Evolutionary conservation across 2,888 invertebrate species (phyloP).

Genomic region (Gari tellinella): DNA sequence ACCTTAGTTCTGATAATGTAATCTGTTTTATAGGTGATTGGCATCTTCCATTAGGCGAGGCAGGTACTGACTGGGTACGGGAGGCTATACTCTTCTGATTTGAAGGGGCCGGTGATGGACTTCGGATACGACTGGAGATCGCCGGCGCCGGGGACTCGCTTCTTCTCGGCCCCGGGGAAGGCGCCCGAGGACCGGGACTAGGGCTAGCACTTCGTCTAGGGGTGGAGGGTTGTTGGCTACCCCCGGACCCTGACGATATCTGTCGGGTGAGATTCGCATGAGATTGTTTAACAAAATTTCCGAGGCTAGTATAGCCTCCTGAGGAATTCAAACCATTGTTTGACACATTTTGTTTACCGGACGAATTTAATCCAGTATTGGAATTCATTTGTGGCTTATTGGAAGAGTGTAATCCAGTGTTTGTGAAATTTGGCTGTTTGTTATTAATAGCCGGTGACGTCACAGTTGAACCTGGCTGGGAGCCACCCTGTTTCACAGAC

Average conservation of each 20-base stretch:
- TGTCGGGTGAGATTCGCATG: constrained; percentile 35
- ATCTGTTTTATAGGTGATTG: constrained; percentile 58
- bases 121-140: constrained; percentile 50
- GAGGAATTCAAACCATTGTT: constrained; percentile 34
- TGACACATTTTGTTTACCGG: constrained; percentile 32
- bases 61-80: constrained; percentile 41
- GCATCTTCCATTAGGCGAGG: constrained; percentile 55
- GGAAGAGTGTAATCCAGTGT: constrained; percentile 4
- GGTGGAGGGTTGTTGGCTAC: constrained; percentile 24
- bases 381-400: constrained; percentile 11
- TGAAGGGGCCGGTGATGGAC: constrained; percentile 66
- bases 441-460: constrained; percentile 42
- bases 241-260: constrained; percentile 31
- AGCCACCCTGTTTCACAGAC: constrained; percentile 30
- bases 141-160: constrained; percentile 65
- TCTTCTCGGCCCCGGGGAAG: constrained; percentile 47
- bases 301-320: constrained; percentile 7
- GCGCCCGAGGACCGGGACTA: constrained; percentile 12
- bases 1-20: constrained; percentile 56
- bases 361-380: constrained; percentile 27
- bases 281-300: constrained; percentile 53
- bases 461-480: constrained; percentile 46
- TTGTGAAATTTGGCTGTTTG: constrained; percentile 30
- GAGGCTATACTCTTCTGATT: constrained; percentile 21
- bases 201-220: constrained; percentile 34